Evolutionary conservation across 2,113 vertebrate genomes (phyloP), one percentile per base, ranked within the genome.

Genomic region (Aptenodytes forsteri): DNA sequence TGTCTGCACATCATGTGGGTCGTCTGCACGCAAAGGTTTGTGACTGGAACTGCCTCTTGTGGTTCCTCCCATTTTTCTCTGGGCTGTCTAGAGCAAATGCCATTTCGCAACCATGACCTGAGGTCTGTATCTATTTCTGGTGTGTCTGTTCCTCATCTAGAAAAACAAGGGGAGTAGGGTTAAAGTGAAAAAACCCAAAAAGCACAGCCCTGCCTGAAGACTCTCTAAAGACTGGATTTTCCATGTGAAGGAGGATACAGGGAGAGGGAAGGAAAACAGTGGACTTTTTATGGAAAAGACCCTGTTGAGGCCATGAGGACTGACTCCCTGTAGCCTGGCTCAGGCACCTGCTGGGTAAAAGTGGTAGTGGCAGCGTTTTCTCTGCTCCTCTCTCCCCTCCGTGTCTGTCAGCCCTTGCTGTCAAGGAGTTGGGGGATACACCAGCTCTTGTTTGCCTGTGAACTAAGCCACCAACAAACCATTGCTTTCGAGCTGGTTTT

Each of bases 21-120:
- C 1, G 0, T 6, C 46, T 12, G 65, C 52, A 72, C 2, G 0
- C 52, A 2, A 36, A 10, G n/a, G 46, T 21, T 77, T 66, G 9
- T 32, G 30, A 19, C 69, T 46, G 70, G 81, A 49, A 44, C 14
- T 23, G 40, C 52, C 32, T 55, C 20, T 40, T 0, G 1, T 6
- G 32, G 64, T 44, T 59, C 69, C 70, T 81, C 69, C 46, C 11
- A 3, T 52, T 70, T 49, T 55, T 21, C 80, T 59, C 16, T 0
- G 1, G 36, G 42, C 56, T 70, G 50, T 10, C 22, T 20, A 16
- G 8, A 81, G 69, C 11, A 65, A 47, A 71, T 0, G 17, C 23
- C 10, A 2, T 85, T 81, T 77, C 2, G 7, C 46, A 89, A 66
- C 32, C 20, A 0, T 6, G 46, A 71, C 40, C 46, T 12, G 56